These are phyloP conservation scores for Phengaris alcon DNA, from an alignment of 2,888 invertebrate genomes.

Conservation along the genomic window DNA sequence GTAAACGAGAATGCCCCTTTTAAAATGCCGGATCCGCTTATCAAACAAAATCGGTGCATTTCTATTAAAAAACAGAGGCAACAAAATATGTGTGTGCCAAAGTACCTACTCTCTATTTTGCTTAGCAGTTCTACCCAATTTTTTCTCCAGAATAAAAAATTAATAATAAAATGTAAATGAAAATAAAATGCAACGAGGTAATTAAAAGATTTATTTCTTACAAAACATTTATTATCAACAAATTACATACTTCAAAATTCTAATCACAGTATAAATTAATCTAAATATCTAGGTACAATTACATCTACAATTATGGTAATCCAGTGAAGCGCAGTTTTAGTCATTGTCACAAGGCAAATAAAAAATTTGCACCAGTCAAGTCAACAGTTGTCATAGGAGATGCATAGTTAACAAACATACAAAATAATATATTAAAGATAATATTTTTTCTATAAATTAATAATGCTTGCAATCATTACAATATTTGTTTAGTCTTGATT, in stretches of 20 bases:
- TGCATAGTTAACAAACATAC: conserved; percentile 1
- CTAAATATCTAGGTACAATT: conserved; percentile 35
- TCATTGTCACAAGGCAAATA: conserved; percentile 22
- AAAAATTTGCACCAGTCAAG: background rate
- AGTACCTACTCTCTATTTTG: too few species aligned
- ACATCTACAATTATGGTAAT: conserved; percentile 25
- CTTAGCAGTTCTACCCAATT: too few species aligned
- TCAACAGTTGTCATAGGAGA: background rate
- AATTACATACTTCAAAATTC: conserved; percentile 53
- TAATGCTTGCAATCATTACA: conserved; percentile 13
- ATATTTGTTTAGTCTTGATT: conserved; percentile 24
- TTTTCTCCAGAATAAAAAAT: background rate
- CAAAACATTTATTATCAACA: conserved; percentile 64
- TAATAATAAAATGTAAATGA: background rate
- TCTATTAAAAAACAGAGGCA: too few species aligned
- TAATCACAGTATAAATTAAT: conserved; percentile 64
- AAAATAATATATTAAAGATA: conserved; percentile 18
- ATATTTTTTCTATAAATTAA: conserved; percentile 13
- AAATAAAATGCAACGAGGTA: conserved; percentile 53
- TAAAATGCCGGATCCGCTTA: too few species aligned
- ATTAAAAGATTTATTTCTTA: conserved; percentile 36
- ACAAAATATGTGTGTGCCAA: too few species aligned
- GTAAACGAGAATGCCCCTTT: too few species aligned
- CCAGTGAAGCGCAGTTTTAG: conserved; percentile 12
- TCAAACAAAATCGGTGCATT: too few species aligned